phyloP scores from a whole-genome alignment of 2,113 vertebrate genomes.

The Equus przewalskii region DNA sequence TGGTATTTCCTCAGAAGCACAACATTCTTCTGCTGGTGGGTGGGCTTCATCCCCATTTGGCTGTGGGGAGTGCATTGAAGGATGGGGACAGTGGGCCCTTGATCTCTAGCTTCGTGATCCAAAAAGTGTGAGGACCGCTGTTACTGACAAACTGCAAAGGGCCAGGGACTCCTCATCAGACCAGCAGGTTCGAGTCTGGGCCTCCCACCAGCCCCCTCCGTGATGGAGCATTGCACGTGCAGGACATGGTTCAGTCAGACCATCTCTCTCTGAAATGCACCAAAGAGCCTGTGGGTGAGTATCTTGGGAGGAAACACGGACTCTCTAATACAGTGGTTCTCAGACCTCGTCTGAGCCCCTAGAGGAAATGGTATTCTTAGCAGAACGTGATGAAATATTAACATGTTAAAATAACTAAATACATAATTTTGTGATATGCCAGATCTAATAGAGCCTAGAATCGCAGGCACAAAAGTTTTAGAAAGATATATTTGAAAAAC shows the following conservation, averaged over 20 bases:
- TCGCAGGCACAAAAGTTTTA: not conserved
- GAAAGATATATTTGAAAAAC: not conserved
- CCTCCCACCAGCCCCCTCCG: not conserved
- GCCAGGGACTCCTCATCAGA: not conserved
- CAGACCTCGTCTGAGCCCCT: not conserved
- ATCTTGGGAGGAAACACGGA: not conserved
- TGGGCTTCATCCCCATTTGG: not conserved
- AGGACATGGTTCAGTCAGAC: not conserved
- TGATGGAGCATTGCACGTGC: not conserved
- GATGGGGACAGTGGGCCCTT: not conserved
- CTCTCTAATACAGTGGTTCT: not conserved
- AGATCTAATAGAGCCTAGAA: not conserved
- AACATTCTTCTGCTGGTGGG: not conserved
- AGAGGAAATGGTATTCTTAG: not conserved
- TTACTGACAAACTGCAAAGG: not conserved
- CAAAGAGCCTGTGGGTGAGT: not conserved
- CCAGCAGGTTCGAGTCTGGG: not conserved
- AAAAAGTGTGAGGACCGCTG: not conserved
- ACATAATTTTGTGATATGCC: not conserved
- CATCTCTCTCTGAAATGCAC: not conserved
- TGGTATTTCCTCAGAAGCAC: not conserved
- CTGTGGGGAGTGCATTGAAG: not conserved
- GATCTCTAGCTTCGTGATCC: not conserved
- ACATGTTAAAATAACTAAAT: not conserved
- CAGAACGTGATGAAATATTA: not conserved